Evolutionary conservation across 2,888 invertebrate genomes (phyloP), one percentile per base, ranked within the genome.

Genomic region (Troides aeacus): DNA sequence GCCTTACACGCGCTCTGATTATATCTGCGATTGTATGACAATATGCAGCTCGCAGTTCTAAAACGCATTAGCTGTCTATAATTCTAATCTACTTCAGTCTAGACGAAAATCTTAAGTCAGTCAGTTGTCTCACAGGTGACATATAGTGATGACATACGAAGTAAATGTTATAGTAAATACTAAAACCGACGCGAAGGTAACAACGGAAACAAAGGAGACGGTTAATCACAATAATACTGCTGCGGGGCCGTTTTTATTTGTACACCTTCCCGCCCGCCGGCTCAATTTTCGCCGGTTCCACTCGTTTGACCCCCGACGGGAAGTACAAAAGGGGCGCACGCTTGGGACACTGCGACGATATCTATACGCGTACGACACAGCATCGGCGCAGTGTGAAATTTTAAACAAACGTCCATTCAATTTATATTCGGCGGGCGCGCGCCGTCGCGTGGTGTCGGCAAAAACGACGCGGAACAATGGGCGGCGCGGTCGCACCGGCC

Each of bases 351-450:
- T 64, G 71, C 64, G 68, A 74, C 76, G 73, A 76, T 82, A 81
- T 78, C 79, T 76, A 78, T 75, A 76, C 77, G 74, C 78, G 72
- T 77, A 77, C 76, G 76, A 76, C 77, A 76, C 77, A 77, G 74
- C 75, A 73, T 70, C 72, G 71, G 76, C 77, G 78, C 80, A 74
- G 78, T 79, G 80, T 82, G 82, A 84, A 85, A 84, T 82, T 83
- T 84, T 82, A 83, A 85, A 83, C 82, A 81, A 84, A 82, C 80
- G 79, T 72, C 78, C 79, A 82, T 84, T 82, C 82, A 85, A 84
- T 86, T 86, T 85, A 84, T 83, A 85, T 85, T 81, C 84, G 78
- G 79, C 78, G 75, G 76, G 79, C 80, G 78, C 77, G 76, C 73
- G 79, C 75, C 78, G 78, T 75, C 79, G 79, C 76, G 76, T 74